Evolutionary conservation across 2,113 vertebrate genomes (phyloP).

Genomic region (Myiagra hebetior): DNA sequence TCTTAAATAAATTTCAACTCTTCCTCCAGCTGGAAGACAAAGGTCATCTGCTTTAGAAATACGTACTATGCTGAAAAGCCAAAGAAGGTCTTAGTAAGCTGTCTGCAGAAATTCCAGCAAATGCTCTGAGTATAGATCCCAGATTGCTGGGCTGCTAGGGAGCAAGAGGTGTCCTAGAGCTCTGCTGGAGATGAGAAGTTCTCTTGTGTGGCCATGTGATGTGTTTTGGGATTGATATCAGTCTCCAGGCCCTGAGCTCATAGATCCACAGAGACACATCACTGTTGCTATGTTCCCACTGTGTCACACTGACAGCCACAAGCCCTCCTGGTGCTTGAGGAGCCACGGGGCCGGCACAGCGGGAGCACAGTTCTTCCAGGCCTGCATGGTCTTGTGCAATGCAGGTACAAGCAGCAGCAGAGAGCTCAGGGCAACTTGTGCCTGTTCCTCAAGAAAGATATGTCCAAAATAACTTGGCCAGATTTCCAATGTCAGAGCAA

Average conservation of each 20-base stretch:
- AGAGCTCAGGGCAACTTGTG: not conserved
- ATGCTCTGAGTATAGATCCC: not conserved
- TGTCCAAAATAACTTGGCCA: not conserved
- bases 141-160: not conserved
- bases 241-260: not conserved
- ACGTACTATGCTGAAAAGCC: not conserved
- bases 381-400: rapidly evolving
- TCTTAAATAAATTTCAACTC: not conserved
- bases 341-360: rapidly evolving
- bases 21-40: not conserved
- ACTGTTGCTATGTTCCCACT: not conserved
- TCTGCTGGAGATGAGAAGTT: not conserved
- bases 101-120: not conserved
- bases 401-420: not conserved
- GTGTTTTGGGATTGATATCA: not conserved
- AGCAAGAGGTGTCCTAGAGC: not conserved
- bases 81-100: not conserved
- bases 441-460: not conserved
- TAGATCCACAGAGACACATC: not conserved
- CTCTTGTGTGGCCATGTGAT: not conserved
- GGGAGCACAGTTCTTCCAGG: not conserved
- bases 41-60: not conserved
- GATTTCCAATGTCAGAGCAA: not conserved
- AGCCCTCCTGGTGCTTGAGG: not conserved
- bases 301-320: not conserved